phyloP scores from a whole-genome alignment of 23 tunicate genomes.

The Corella eumyota region DNA sequence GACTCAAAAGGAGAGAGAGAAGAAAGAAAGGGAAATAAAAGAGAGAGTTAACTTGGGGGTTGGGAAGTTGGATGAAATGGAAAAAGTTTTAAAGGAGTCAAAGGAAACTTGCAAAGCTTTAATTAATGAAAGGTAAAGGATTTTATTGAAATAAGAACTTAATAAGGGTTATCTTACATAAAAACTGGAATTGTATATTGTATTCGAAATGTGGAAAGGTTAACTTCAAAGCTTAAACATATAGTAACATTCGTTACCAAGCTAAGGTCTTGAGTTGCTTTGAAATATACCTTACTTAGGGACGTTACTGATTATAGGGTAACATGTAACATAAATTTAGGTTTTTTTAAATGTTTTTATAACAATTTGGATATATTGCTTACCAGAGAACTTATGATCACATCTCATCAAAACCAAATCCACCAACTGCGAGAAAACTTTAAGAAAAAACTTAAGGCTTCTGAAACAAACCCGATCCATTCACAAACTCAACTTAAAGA shows the following conservation, averaged over 20 bases:
- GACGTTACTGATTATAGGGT: too few species aligned
- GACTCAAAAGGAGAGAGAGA: conserved; percentile 21
- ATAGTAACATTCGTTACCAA: too few species aligned
- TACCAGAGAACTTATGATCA: conserved; percentile 46
- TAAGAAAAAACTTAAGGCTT: conserved; percentile 35
- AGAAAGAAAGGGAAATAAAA: conserved; percentile 24
- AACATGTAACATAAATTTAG: too few species aligned
- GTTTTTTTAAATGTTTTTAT: too few species aligned
- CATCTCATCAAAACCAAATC: conserved; percentile 79
- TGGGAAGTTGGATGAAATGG: conserved; percentile 33
- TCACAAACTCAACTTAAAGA: conserved; percentile 23
- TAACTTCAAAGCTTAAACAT: too few species aligned
- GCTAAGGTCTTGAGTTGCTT: too few species aligned
- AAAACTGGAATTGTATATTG: too few species aligned
- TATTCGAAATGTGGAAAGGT: too few species aligned
- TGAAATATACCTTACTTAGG: too few species aligned
- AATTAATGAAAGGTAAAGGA: conserved; percentile 46
- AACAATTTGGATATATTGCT: too few species aligned
- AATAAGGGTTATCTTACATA: too few species aligned
- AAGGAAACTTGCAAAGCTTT: conserved; percentile 23
- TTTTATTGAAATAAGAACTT: too few species aligned
- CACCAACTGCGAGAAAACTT: conserved; percentile 60
- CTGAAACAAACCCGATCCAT: conserved; percentile 24
- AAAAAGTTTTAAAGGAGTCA: conserved; percentile 22
- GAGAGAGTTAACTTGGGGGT: conserved; percentile 7